These are phyloP conservation scores for Hyposoter dolosus DNA, from an alignment of 2,888 invertebrate genomes.

Conservation along the genomic window DNA sequence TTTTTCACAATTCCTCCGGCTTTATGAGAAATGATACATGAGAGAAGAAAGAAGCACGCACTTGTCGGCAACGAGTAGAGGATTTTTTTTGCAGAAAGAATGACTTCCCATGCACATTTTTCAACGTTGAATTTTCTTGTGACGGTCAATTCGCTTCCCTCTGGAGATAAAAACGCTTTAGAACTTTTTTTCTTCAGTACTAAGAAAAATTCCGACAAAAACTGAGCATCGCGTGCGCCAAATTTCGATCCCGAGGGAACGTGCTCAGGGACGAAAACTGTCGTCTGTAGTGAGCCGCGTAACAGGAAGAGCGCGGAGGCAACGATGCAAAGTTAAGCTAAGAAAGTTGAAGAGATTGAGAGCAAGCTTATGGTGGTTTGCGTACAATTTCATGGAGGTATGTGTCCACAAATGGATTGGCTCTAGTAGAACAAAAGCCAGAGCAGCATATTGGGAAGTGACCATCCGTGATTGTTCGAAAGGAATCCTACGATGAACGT, in stretches of 20 bases:
- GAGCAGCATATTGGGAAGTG: not conserved
- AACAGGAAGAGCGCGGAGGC: not conserved
- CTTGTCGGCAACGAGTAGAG: too few species aligned
- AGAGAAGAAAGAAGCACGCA: too few species aligned
- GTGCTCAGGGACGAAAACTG: not conserved
- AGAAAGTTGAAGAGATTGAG: slow-evolving; percentile 42
- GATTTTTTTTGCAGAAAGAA: too few species aligned
- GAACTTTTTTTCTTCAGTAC: not conserved
- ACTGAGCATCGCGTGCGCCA: not conserved
- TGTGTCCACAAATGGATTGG: slow-evolving; percentile 26
- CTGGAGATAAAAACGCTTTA: not conserved
- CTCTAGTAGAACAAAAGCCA: not conserved
- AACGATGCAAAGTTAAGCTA: slow-evolving; percentile 6
- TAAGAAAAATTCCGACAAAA: not conserved
- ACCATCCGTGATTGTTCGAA: slow-evolving; percentile 5
- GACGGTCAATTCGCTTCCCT: not conserved
- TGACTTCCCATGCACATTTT: too few species aligned
- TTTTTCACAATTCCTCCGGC: too few species aligned
- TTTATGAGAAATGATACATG: too few species aligned
- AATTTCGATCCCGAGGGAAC: not conserved
- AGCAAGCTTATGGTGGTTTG: slow-evolving; percentile 9
- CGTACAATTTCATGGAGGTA: slow-evolving; percentile 1
- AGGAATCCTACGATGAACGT: slow-evolving; percentile 7
- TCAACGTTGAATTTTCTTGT: not conserved
- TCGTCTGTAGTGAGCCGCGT: not conserved